Evolutionary conservation across 2,797 vertebrate genomes (phyloP).

Genomic region (Sebastes paucispinis): DNA sequence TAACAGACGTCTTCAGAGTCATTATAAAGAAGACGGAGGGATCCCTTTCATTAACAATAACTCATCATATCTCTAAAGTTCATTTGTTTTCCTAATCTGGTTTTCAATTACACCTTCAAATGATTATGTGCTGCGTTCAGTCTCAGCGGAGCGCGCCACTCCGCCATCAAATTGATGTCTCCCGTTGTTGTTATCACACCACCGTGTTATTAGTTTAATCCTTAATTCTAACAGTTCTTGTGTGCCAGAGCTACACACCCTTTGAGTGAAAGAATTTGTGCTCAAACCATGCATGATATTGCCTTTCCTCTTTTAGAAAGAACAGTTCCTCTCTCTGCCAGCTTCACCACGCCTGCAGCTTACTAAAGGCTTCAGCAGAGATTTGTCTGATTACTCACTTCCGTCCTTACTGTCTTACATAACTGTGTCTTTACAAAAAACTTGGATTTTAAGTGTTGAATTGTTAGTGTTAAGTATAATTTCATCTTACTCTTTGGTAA

Average conservation of each 20-base stretch:
- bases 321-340: conserved; percentile 19
- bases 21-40: conserved; percentile 12
- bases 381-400: conserved; percentile 34
- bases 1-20: conserved; percentile 3
- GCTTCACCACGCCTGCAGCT: conserved; percentile 28
- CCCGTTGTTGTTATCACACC: conserved; percentile 41
- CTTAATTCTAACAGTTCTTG: conserved; percentile 35
- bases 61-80: conserved; percentile 36
- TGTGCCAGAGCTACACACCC: conserved; percentile 7
- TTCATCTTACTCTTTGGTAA: neutral
- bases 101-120: conserved; percentile 67
- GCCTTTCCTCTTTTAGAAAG: conserved; percentile 25
- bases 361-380: conserved; percentile 34
- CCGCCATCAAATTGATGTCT: conserved; percentile 32
- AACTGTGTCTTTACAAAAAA: conserved; percentile 12
- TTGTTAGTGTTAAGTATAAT: neutral
- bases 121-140: conserved; percentile 23
- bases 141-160: conserved; percentile 16
- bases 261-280: conserved; percentile 22
- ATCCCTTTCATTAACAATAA: conserved; percentile 26
- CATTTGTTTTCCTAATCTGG: conserved; percentile 56
- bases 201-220: conserved; percentile 56
- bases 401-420: conserved; percentile 8
- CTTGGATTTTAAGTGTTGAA: neutral
- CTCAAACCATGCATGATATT: conserved; percentile 58